Percentiles rank a stretch among this genome's conserved stretches.
phyloP scores from a whole-genome alignment of 2,113 vertebrate genomes.

The Bambusicola thoracicus region DNA sequence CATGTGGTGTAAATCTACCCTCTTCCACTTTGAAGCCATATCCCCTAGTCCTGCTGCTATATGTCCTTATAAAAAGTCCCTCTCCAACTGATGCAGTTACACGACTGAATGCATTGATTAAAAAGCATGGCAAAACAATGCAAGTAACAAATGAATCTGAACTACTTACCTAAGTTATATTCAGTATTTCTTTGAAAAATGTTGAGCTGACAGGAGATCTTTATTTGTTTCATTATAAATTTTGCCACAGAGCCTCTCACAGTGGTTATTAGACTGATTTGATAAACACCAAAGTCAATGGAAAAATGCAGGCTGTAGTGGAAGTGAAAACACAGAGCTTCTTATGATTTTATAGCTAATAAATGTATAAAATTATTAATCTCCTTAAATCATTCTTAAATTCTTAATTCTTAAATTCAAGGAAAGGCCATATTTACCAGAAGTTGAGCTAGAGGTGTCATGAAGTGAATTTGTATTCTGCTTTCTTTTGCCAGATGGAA shows the following conservation, averaged over 20 bases:
- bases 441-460: conserved; percentile 11
- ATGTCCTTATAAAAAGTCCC: too few species aligned
- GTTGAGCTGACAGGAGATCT: neutral
- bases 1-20: too few species aligned
- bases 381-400: neutral
- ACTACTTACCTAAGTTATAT: neutral
- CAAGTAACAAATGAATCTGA: neutral
- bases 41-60: too few species aligned
- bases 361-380: conserved; percentile 36
- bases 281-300: neutral
- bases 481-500: neutral
- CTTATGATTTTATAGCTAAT: conserved; percentile 9
- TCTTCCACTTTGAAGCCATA: too few species aligned
- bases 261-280: neutral
- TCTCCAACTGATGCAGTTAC: neutral
- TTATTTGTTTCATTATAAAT: neutral
- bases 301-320: neutral
- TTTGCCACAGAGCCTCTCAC: neutral
- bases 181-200: neutral
- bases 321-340: conserved; percentile 12
- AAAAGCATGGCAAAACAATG: neutral
- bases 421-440: conserved; percentile 29
- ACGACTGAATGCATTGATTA: neutral
- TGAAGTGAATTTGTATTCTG: neutral
- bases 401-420: conserved; percentile 13